Percentiles rank a stretch among this genome's conserved stretches.
Evolutionary conservation across 2,113 vertebrate genomes (phyloP).

Genomic region (Barbus barbus): DNA sequence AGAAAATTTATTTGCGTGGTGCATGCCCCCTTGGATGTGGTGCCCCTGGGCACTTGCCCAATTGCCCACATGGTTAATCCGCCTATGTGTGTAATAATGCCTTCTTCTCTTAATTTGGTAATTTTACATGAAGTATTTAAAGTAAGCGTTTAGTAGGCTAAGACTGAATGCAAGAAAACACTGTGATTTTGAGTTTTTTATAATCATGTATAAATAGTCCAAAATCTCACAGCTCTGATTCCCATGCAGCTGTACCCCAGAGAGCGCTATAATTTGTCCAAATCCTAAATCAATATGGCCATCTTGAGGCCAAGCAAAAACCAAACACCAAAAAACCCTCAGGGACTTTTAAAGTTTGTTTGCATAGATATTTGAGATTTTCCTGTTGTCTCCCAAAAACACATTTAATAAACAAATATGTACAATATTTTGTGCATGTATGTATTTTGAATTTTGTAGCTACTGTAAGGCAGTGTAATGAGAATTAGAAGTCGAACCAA

Average conservation of each 20-base stretch:
- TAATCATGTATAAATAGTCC: not conserved
- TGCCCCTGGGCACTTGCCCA: too few relatives aligned
- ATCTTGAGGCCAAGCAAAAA: not conserved
- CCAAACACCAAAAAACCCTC: conserved; percentile 1
- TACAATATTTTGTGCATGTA: not conserved
- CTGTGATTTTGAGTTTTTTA: not conserved
- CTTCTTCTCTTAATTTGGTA: not conserved
- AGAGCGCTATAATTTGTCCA: not conserved
- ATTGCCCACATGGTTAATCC: too few relatives aligned
- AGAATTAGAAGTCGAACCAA: not conserved
- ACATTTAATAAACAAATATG: conserved; percentile 1
- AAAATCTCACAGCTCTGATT: conserved; percentile 30
- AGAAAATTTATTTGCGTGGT: too few relatives aligned
- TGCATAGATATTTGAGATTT: not conserved
- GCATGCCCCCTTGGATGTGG: too few relatives aligned
- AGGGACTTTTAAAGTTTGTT: conserved; percentile 28
- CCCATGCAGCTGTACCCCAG: conserved; percentile 27
- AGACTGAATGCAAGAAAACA: not conserved
- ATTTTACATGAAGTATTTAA: not conserved
- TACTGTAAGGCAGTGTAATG: not conserved
- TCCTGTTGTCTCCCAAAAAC: not conserved
- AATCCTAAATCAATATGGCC: conserved; percentile 31
- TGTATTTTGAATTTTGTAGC: too few relatives aligned
- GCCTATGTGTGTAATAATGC: not conserved
- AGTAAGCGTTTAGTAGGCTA: not conserved